phyloP scores from a whole-genome alignment of 2,113 vertebrate species.

The Thymallus thymallus region DNA sequence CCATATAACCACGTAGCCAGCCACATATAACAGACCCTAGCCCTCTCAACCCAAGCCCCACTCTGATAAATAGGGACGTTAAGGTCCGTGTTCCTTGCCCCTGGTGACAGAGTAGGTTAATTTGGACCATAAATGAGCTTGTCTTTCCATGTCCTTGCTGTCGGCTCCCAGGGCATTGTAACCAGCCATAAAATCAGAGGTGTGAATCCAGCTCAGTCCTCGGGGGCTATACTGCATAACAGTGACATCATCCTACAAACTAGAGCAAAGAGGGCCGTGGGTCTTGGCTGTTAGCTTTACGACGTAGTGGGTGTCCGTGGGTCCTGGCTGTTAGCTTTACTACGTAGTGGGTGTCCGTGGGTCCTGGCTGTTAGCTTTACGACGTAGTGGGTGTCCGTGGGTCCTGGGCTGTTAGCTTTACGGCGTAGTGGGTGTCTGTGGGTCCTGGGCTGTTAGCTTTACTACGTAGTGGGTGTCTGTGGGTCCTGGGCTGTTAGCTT shows the following conservation, averaged over 20 bases:
- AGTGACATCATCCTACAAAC: constrained; percentile 56
- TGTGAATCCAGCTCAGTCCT: constrained; percentile 58
- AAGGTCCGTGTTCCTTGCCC: background rate
- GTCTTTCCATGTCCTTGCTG: constrained; percentile 44
- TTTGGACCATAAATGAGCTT: constrained; percentile 50
- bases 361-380: constrained; percentile 37
- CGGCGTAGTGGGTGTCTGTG: constrained; percentile 20
- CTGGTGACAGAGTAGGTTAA: constrained; percentile 7
- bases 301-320: constrained; percentile 20
- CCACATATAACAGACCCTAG: no score
- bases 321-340: constrained; percentile 23
- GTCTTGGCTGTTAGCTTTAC: constrained; percentile 37
- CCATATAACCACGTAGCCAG: no score
- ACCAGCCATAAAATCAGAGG: constrained; percentile 55
- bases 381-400: constrained; percentile 14
- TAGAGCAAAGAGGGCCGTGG: background rate
- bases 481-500: constrained; percentile 30
- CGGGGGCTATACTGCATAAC: constrained; percentile 59
- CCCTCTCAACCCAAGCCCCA: background rate
- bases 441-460: no score
- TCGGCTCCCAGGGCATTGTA: constrained; percentile 40
- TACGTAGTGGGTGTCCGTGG: constrained; percentile 14
- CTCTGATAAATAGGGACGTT: background rate
- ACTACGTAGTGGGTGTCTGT: no score
- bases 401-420: constrained; percentile 38